Evolutionary conservation across 2,113 vertebrate species (phyloP).

Genomic region (Hepsetus odoe): DNA sequence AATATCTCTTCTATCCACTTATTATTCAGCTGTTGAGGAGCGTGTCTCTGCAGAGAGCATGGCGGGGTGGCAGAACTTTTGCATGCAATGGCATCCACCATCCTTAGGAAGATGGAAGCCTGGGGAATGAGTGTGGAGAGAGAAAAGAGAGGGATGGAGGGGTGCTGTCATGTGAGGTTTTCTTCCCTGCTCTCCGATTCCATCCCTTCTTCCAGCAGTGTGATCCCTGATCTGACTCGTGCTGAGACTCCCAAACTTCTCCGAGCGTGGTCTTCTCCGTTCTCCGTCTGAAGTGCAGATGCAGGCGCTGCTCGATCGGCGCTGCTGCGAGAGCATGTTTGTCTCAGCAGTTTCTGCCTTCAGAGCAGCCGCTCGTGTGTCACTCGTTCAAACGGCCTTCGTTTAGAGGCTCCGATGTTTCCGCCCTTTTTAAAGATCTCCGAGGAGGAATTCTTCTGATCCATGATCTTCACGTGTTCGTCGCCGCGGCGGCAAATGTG

Average conservation of each 20-base stretch:
- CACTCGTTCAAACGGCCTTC: background rate
- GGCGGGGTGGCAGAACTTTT: too few species aligned
- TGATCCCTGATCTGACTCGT: slow-evolving; percentile 54
- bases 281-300: slow-evolving; percentile 3
- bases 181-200: slow-evolving; percentile 74
- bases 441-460: background rate
- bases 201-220: slow-evolving; percentile 67
- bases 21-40: too few species aligned
- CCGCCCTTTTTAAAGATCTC: background rate
- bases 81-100: too few species aligned
- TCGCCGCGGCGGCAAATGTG: background rate
- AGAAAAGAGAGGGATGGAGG: background rate
- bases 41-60: too few species aligned
- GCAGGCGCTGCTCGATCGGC: background rate
- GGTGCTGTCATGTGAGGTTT: slow-evolving; percentile 45
- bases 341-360: background rate
- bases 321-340: background rate
- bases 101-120: background rate
- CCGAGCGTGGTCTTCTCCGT: slow-evolving; percentile 1
- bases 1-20: too few species aligned
- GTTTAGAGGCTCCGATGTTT: background rate
- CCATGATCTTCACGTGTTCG: background rate
- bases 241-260: slow-evolving; percentile 23
- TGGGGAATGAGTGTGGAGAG: background rate
- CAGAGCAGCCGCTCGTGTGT: background rate